Evolutionary conservation across 2,113 vertebrate species (phyloP), one percentile per base, ranked within the genome.

Genomic region (Canis aureus): DNA sequence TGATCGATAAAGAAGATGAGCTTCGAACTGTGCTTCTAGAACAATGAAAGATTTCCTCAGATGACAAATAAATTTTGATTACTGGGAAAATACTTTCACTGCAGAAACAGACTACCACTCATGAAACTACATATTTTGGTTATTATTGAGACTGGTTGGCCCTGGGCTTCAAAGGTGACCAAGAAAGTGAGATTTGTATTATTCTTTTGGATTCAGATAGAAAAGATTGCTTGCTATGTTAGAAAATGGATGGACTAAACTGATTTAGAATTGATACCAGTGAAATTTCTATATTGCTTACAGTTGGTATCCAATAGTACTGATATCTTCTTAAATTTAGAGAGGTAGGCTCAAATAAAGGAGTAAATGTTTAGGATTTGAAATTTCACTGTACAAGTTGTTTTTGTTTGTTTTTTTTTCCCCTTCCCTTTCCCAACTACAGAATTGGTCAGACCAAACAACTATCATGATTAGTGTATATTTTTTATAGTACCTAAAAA

Each of bases 1-100:
- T 98, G 98, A 99, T 99, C 73, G 98, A 99, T 29, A 99, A 99
- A 71, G 99, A 99, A 53, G 99, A 99, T 95, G 99, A 99, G 95
- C 99, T 99, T n/a, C 99, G 99, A 97, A 99, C 99, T 8, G 99
- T 99, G 79, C 88, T 99, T 11, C 99, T 99, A 29, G 99, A 99
- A 89, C 99, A 99, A 89, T 99, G 98, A 99, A 97, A 93, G 89
- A 94, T 53, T 78, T 91, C 80, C 64, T 98, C 91, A 89, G 69
- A 78, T 94, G 97, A 97, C 96, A 86, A 29, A 69, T 74, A 86
- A 29, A 69, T 74, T 80, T 80, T 62, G 94, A 97, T 97, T 95
- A 92, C 55, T 57, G 69, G 97, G 87, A 96, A 92, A 86, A 85
- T 95, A 97, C 76, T 96, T 87, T 96, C 85, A 81, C 69, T 88